Conservation (phyloP, 2,113 vertebrate species). For the Echinops telfairi region DNA sequence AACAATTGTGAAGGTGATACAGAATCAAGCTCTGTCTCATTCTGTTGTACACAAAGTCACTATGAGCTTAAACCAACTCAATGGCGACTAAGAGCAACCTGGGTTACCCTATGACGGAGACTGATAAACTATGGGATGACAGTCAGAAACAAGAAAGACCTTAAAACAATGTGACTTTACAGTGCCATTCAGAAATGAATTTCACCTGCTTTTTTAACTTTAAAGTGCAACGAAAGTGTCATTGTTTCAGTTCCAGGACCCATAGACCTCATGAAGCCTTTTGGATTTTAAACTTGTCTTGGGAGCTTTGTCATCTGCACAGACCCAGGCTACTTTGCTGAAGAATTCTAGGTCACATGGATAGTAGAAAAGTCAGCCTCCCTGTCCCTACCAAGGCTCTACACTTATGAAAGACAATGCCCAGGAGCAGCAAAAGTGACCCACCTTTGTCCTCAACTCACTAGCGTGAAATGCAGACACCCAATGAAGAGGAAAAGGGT, state of each 20-base stretch:
- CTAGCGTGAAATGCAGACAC: neutral
- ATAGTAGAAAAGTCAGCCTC: neutral
- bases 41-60: neutral
- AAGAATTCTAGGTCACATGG: neutral
- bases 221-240: neutral
- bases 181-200: too few relatives aligned
- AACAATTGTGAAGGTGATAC: neutral
- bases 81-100: neutral
- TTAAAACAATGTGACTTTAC: neutral
- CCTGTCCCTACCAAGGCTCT: neutral
- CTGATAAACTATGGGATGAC: too few relatives aligned
- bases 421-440: neutral
- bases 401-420: neutral
- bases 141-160: too few relatives aligned
- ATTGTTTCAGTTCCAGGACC: neutral
- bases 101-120: too few relatives aligned
- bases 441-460: neutral
- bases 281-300: neutral
- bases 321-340: neutral
- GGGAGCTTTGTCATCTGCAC: neutral
- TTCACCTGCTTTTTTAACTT: constrained; percentile 5
- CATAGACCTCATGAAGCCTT: neutral
- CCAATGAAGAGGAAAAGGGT: neutral
- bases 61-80: neutral
- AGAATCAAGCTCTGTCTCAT: neutral